Percentiles rank a stretch among this genome's conserved stretches.
phyloP scores from a whole-genome alignment of 2,888 invertebrate species.

The Heterodera filipjevi region DNA sequence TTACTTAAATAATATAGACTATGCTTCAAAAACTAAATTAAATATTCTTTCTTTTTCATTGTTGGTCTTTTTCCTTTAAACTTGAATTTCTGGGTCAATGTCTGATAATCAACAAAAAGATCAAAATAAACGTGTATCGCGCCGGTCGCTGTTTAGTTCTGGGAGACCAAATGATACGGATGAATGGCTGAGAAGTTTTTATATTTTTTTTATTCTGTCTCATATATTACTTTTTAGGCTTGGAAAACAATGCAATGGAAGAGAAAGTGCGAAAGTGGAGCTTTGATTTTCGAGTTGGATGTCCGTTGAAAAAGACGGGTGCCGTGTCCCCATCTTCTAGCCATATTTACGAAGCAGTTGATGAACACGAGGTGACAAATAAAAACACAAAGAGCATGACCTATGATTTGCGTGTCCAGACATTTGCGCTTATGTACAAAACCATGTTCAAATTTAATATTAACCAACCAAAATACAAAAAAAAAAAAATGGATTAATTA shows the following conservation, averaged over 20 bases:
- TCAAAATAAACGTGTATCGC: not conserved
- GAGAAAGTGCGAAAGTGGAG: constrained; percentile 19
- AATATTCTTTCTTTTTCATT: no score
- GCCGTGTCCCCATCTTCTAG: not conserved
- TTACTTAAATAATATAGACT: no score
- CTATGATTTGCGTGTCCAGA: not conserved
- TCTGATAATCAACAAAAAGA: not conserved
- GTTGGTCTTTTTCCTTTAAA: no score
- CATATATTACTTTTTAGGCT: constrained; percentile 1
- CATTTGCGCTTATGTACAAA: not conserved
- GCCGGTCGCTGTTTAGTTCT: constrained; percentile 23
- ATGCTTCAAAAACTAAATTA: no score
- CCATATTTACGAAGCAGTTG: constrained; percentile 22
- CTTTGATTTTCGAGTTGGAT: constrained; percentile 23
- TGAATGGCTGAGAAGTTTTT: constrained; percentile 23
- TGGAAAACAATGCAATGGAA: constrained; percentile 20
- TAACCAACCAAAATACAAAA: no score
- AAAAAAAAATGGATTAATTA: no score
- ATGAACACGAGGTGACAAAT: constrained; percentile 11
- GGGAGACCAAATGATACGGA: constrained; percentile 22
- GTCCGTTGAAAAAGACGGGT: not conserved
- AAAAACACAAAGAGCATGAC: not conserved
- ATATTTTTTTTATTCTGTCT: not conserved
- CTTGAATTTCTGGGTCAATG: not conserved
- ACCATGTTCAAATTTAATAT: not conserved